Percentiles rank a stretch among this genome's conserved stretches.
phyloP scores from a whole-genome alignment of 2,888 invertebrate genomes.

The Sepiola atlantica region DNA sequence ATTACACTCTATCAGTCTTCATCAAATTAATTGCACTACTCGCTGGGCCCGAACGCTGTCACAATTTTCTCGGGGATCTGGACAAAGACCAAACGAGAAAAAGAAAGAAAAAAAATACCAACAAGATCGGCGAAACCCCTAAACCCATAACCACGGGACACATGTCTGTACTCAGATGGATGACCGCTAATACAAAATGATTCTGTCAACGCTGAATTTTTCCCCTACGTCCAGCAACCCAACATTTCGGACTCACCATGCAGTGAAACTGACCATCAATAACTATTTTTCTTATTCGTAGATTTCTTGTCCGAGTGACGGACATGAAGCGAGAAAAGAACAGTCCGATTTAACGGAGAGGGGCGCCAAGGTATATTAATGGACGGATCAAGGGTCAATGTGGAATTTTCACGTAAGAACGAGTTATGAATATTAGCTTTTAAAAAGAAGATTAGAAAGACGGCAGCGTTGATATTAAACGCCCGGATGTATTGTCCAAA shows the following conservation, averaged over 20 bases:
- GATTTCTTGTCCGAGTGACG: neutral
- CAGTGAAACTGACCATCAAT: neutral
- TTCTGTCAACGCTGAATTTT: neutral
- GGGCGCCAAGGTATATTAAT: neutral
- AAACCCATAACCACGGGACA: neutral
- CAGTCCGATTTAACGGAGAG: neutral
- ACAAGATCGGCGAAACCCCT: neutral
- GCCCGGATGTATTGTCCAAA: neutral
- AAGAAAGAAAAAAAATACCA: neutral
- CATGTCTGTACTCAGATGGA: neutral
- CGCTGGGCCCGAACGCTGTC: neutral
- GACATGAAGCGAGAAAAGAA: neutral
- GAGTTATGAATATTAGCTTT: neutral
- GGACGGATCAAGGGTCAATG: neutral
- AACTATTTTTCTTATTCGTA: neutral
- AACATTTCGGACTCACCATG: neutral
- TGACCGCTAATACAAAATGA: neutral
- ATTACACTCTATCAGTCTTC: neutral
- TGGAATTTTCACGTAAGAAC: conserved; percentile 22
- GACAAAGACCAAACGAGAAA: conserved; percentile 6
- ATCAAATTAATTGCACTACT: neutral
- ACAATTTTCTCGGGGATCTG: neutral
- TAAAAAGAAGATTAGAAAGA: neutral
- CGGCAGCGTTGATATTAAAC: neutral
- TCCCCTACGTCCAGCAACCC: neutral